phyloP scores from a whole-genome alignment of 2,797 vertebrate genomes.

The Pseudomugil gertrudae region DNA sequence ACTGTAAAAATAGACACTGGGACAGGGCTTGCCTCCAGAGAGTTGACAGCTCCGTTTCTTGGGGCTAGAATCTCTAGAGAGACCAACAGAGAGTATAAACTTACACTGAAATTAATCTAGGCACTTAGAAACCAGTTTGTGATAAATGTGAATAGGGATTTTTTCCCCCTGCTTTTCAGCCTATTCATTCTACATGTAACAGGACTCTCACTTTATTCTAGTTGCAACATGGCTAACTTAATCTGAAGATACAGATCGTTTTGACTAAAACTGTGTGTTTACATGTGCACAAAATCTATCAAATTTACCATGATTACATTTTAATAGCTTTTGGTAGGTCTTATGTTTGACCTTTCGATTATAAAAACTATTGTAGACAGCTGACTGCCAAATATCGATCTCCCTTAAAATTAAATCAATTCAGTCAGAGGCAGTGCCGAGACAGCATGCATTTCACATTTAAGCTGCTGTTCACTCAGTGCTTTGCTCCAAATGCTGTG shows the following conservation, averaged over 20 bases:
- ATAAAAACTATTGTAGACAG: slow-evolving; percentile 5
- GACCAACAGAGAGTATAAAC: slow-evolving; percentile 30
- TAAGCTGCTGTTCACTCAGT: slow-evolving; percentile 31
- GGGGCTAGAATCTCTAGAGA: slow-evolving; percentile 57
- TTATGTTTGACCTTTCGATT: slow-evolving; percentile 41
- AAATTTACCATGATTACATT: not conserved
- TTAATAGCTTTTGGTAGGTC: slow-evolving; percentile 2
- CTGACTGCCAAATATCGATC: slow-evolving; percentile 10
- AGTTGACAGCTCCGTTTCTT: slow-evolving; percentile 62
- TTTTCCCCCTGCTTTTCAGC: slow-evolving; percentile 36
- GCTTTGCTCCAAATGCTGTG: slow-evolving; percentile 42
- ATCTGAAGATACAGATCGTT: slow-evolving; percentile 15
- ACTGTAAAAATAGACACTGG: slow-evolving; percentile 76
- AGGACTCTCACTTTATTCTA: slow-evolving; percentile 1
- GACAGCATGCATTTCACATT: slow-evolving; percentile 22
- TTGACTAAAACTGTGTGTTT: not conserved
- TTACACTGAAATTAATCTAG: slow-evolving; percentile 40
- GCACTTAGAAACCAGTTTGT: slow-evolving; percentile 42
- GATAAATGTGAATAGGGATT: slow-evolving; percentile 33
- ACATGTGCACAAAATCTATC: not conserved
- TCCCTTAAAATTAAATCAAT: slow-evolving; percentile 29
- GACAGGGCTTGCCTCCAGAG: slow-evolving; percentile 67
- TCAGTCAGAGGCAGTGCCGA: slow-evolving; percentile 19
- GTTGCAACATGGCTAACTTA: slow-evolving; percentile 22
- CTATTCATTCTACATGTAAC: slow-evolving; percentile 27